Percentiles rank a stretch among this genome's conserved stretches.
Conservation (phyloP, 1,140 invertebrate species). For the Pachyrhynchus sulphureomaculatus region DNA sequence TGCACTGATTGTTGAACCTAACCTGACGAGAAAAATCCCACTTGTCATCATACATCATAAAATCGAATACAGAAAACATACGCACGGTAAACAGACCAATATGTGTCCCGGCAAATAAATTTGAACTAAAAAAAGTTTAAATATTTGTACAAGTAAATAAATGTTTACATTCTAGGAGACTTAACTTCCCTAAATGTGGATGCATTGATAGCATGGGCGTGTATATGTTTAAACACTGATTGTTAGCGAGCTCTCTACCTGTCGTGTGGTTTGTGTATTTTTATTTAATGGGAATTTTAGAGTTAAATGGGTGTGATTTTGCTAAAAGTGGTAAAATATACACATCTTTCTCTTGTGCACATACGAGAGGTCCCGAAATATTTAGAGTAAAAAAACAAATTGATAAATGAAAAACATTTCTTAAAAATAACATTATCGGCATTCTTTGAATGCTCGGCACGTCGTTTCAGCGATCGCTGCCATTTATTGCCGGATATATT, state of each 20-base stretch:
- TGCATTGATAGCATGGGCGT: constrained; percentile 17
- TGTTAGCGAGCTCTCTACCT: constrained; percentile 21
- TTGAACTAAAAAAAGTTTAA: constrained; percentile 9
- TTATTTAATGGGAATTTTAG: constrained; percentile 19
- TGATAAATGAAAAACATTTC: too few relatives aligned
- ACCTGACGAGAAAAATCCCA: too few relatives aligned
- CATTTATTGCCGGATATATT: too few relatives aligned
- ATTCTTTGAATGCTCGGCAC: too few relatives aligned
- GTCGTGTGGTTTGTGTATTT: constrained; percentile 15
- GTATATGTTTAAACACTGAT: constrained; percentile 24
- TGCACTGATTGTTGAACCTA: too few relatives aligned
- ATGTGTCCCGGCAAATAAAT: constrained; percentile 1
- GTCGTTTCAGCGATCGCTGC: too few relatives aligned
- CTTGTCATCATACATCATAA: too few relatives aligned
- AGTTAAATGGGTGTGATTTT: constrained; percentile 6
- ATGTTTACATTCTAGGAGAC: constrained; percentile 28
- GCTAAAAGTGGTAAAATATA: not conserved
- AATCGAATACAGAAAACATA: not conserved
- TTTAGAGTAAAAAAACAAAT: too few relatives aligned
- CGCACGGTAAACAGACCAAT: not conserved
- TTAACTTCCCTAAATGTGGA: constrained; percentile 9
- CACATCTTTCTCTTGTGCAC: not conserved
- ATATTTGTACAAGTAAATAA: constrained; percentile 29
- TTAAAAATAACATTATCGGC: too few relatives aligned
- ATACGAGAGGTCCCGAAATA: too few relatives aligned